Evolutionary conservation across 2,113 vertebrate species (phyloP).

Genomic region (Charadrius vociferus): DNA sequence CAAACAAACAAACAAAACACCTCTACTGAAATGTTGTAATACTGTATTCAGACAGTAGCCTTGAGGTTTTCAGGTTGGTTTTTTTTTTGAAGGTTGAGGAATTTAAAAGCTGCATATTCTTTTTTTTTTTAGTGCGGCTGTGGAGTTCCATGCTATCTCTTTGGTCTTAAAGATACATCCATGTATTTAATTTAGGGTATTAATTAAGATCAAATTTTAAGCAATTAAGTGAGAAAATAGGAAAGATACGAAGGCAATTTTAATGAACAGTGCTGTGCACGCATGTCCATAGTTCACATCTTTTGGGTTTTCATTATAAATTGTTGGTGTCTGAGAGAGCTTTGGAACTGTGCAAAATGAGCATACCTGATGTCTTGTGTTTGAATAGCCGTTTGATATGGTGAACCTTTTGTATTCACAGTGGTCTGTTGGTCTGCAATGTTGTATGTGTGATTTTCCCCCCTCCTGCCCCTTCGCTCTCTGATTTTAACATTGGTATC

Average conservation of each 20-base stretch:
- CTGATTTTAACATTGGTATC: not conserved
- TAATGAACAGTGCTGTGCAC: not conserved
- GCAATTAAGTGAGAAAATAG: not conserved
- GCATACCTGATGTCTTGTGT: not conserved
- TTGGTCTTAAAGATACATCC: not conserved
- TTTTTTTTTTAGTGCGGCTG: not conserved
- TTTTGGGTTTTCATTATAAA: not conserved
- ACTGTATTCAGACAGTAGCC: not conserved
- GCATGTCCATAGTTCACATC: not conserved
- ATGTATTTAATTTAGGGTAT: not conserved
- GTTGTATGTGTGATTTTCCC: not conserved
- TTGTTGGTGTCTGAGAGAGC: not conserved
- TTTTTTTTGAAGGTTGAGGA: not conserved
- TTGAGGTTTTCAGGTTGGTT: not conserved
- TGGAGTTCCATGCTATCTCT: not conserved
- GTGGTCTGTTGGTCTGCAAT: not conserved
- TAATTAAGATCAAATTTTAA: not conserved
- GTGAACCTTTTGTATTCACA: not conserved
- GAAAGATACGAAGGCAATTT: not conserved
- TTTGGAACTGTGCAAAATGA: not conserved
- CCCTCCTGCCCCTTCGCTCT: fast-evolving
- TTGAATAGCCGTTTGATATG: not conserved
- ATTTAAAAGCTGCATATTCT: not conserved
- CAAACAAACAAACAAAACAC: not conserved
- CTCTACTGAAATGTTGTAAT: not conserved